These are phyloP conservation scores for Salvator merianae DNA, from an alignment of 2,113 vertebrate genomes.

Conservation along the genomic window DNA sequence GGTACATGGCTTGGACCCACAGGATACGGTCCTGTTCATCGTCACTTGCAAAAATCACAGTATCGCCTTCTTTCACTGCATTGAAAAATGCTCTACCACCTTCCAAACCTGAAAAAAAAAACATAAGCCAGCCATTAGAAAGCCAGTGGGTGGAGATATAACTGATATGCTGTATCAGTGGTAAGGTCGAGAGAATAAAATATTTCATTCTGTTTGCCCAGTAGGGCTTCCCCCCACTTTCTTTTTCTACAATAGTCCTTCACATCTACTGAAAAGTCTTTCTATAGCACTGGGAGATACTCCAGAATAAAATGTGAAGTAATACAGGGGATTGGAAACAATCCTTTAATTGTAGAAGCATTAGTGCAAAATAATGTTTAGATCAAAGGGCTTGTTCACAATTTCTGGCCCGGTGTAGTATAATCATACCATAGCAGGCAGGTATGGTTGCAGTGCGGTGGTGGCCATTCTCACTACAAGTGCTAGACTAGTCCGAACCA, in stretches of 20 bases:
- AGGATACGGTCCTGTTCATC: constrained; percentile 98
- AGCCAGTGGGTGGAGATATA: neutral
- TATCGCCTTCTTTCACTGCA: constrained; percentile 97
- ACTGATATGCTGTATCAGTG: neutral
- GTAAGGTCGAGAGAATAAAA: neutral
- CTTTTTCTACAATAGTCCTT: neutral
- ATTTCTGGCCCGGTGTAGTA: too few relatives aligned
- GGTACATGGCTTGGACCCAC: constrained; percentile 99
- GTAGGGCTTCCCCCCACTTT: neutral
- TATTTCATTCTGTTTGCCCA: neutral
- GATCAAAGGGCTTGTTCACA: too few relatives aligned
- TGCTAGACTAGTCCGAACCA: too few relatives aligned
- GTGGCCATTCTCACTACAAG: too few relatives aligned
- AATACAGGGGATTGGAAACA: too few relatives aligned
- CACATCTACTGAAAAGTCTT: too few relatives aligned
- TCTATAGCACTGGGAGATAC: neutral
- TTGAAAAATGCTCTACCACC: constrained; percentile 98
- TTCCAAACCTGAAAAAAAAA: constrained; percentile 84
- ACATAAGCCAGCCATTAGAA: neutral
- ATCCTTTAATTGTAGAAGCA: neutral
- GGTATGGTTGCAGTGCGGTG: too few relatives aligned
- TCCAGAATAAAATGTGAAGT: neutral
- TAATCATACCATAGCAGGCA: too few relatives aligned
- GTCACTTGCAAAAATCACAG: constrained; percentile 97
- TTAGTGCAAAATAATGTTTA: neutral